A percentile compares a stretch with the other conserved stretches of the same genome.
phyloP scores from a whole-genome alignment of 2,797 vertebrate genomes.

The Rhynchotus rufescens region DNA sequence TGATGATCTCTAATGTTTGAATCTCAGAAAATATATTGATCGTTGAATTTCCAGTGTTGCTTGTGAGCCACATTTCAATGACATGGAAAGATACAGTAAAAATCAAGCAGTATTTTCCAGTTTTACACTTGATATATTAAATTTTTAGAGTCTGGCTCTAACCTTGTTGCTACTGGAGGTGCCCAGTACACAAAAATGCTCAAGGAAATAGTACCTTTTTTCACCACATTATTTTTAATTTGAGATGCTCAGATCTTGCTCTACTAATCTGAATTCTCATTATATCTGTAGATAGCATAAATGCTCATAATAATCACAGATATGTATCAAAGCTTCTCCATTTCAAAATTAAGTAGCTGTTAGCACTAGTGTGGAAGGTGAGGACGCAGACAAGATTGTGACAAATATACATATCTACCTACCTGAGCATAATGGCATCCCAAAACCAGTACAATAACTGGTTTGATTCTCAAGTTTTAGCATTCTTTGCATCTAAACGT shows the following conservation, averaged over 20 bases:
- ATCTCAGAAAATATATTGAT: neutral
- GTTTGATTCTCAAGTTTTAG: neutral
- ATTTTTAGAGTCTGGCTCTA: neutral
- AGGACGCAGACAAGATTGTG: neutral
- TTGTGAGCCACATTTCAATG: neutral
- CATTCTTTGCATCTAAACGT: neutral
- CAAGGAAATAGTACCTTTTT: neutral
- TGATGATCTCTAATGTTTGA: neutral
- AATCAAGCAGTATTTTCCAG: neutral
- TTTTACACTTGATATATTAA: neutral
- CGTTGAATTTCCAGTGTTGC: neutral
- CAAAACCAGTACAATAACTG: neutral
- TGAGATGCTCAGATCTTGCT: neutral
- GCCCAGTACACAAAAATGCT: neutral
- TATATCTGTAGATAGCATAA: neutral
- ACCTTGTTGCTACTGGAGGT: neutral
- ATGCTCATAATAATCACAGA: neutral
- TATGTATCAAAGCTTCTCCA: neutral
- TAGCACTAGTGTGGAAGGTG: neutral
- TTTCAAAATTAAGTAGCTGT: neutral
- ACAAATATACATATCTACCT: neutral
- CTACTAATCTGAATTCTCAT: neutral
- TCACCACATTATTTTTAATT: neutral
- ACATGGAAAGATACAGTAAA: neutral
- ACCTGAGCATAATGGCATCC: neutral